Percentiles rank a stretch among this genome's conserved stretches.
These are phyloP conservation scores for Cecropterus lyciades DNA, from an alignment of 1,140 invertebrate species.

Conservation along the genomic window DNA sequence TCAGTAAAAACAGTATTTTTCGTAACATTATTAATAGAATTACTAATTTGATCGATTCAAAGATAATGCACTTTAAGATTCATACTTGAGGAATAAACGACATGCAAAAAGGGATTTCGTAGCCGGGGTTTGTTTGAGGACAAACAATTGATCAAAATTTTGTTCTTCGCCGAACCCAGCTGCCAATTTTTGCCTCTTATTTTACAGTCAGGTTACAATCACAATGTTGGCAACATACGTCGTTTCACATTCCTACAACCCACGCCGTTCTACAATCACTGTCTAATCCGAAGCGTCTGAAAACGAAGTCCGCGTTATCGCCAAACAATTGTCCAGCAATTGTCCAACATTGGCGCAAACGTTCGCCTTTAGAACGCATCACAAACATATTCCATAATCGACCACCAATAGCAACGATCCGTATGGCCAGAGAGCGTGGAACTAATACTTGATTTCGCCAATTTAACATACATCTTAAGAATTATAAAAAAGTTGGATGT, in stretches of 20 bases:
- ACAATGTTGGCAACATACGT: neutral
- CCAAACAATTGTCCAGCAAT: slow-evolving; percentile 57
- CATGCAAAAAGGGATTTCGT: no score
- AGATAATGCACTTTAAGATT: no score
- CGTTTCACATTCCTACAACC: neutral
- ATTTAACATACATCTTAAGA: slow-evolving; percentile 41
- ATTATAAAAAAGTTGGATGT: slow-evolving; percentile 46
- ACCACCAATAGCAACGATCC: slow-evolving; percentile 17
- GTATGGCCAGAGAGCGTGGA: slow-evolving; percentile 37
- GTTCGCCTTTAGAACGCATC: slow-evolving; percentile 16
- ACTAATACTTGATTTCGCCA: slow-evolving; percentile 51
- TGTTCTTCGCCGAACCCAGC: neutral
- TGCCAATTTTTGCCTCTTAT: neutral
- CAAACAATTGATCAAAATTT: neutral
- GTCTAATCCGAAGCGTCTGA: neutral
- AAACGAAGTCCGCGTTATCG: slow-evolving; percentile 3
- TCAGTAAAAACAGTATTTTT: no score
- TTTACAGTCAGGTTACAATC: slow-evolving; percentile 2
- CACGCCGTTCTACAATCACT: neutral
- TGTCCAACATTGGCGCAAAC: slow-evolving; percentile 41
- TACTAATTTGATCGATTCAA: no score
- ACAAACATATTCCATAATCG: neutral
- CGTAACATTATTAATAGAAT: no score
- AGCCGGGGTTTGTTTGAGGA: no score
- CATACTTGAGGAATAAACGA: no score